Evolutionary conservation across 2,888 invertebrate genomes (phyloP).

Genomic region (Drepana falcataria): DNA sequence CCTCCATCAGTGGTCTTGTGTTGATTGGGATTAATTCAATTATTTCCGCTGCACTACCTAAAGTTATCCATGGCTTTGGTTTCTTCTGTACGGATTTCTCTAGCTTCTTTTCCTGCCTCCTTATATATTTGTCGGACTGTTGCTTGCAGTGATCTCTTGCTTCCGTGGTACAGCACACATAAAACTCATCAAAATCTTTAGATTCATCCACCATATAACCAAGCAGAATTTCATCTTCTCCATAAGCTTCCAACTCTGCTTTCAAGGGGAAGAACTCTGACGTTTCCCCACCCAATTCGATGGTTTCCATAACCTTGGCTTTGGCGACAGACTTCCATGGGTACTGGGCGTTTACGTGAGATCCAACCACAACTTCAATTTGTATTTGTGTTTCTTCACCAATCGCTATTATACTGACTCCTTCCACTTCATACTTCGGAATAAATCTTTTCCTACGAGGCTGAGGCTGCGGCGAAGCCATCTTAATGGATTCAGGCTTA

Average conservation of each 20-base stretch:
- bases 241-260: conserved; percentile 54
- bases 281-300: conserved; percentile 76
- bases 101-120: conserved; percentile 76
- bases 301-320: conserved; percentile 79
- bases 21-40: conserved; percentile 71
- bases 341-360: conserved; percentile 83
- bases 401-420: conserved; percentile 73
- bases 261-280: conserved; percentile 63
- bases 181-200: conserved; percentile 82
- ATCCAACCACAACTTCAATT: conserved; percentile 82
- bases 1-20: conserved; percentile 79
- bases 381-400: conserved; percentile 79
- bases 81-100: conserved; percentile 78
- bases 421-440: conserved; percentile 75
- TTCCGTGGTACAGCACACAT: conserved; percentile 80
- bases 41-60: conserved; percentile 83
- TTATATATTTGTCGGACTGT: conserved; percentile 73
- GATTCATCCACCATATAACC: conserved; percentile 83
- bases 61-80: conserved; percentile 76
- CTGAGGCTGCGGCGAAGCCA: conserved; percentile 31
- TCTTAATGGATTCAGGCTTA: conserved; percentile 26
- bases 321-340: conserved; percentile 85
- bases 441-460: conserved; percentile 64
- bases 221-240: conserved; percentile 72
- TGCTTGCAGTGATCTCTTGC: conserved; percentile 75